Evolutionary conservation across 2,797 vertebrate species (phyloP), one percentile per base, ranked within the genome.

Genomic region (Tapera naevia): DNA sequence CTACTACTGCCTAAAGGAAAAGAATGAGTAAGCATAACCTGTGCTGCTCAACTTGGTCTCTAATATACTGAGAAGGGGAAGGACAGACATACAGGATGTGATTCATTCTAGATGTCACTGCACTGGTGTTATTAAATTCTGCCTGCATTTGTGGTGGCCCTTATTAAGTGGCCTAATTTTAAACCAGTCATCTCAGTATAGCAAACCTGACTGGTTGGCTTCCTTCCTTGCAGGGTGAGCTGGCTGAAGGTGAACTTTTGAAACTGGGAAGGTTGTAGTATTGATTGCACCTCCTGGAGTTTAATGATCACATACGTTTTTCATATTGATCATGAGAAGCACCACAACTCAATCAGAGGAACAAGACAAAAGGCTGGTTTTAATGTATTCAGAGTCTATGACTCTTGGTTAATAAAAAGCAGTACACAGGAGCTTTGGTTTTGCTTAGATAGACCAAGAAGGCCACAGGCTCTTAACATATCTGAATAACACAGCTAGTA

Each of bases 401-500:
- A 17, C 33, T 75, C 46, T 75, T 75, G 23, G 11, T 80, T 93
- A 80, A 58, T 71, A 17, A 6, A 71, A 51, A 65, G 41, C 27
- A 54, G 14, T 33, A 65, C 46, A 19, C 7, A 60, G 79, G 71
- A 80, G 41, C 24, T 43, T 73, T 35, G 13, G 4, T 46, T 13
- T 48, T 74, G n/a, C 13, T 82, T 80, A n/a, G 74, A 65, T 78
- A 62, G 48, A 27, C 19, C n/a, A 58, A 43, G 67, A 37, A 11
- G 25, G 51, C 35, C 72, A 46, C 27, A 33, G 28, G 78, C 60
- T 62, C 27, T 73, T 50, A 70, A 14, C 28, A 4, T n/a, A 35
- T 14, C 28, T 84, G 35, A 79, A 14, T n/a, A 72, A 23, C 0
- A 0, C 3, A 43, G 53, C 27, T 48, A 41, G 32, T 9, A 17